Evolutionary conservation across 2,888 invertebrate species (phyloP), one percentile per base, ranked within the genome.

Genomic region (Drosophila rubida): DNA sequence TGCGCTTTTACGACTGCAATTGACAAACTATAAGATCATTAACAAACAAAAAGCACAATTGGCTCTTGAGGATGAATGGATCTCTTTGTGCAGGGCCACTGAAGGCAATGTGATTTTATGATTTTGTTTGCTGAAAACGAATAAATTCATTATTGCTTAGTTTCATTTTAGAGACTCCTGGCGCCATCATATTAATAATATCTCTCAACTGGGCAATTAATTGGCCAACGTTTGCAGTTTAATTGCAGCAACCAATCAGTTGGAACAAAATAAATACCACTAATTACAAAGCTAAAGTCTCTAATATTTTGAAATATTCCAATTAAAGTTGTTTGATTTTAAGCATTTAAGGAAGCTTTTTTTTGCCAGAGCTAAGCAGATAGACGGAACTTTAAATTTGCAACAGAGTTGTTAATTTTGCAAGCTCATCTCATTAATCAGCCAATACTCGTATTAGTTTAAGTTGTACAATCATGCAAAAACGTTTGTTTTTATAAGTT

Each of bases 21-120:
- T 75, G 76, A 64, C 60, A 70, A 64, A 64, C 76, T 55, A 37
- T 11, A 50, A 49, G 41, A 70, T 61, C 76, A 58, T 75, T 74
- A 64, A 48, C 50, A 45, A 46, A 63, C 57, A 57, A 75, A 65
- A 27, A 35, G 35, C 13, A 51, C 50, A 54, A 63, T 57, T 64
- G 51, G 19, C 48, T 41, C 19, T 30, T 58, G 41, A 30, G 35
- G 37, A 39, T 69, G 51, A 69, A 69, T 59, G 58, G 42, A 55
- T 19, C 25, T 75, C 70, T 75, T 73, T 73, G 64, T 75, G 39
- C 50, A 19, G 27, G 39, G 41, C 27, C 48, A 42, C 16, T 22
- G 51, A 67, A 67, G 46, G 27, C 35, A 46, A 63, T 49, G 30
- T 50, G 22, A 46, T 61, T 50, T 61, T 42, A 50, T 59, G 54